Evolutionary conservation across 2,113 vertebrate genomes (phyloP).

Genomic region (Syngnathus scovelli): DNA sequence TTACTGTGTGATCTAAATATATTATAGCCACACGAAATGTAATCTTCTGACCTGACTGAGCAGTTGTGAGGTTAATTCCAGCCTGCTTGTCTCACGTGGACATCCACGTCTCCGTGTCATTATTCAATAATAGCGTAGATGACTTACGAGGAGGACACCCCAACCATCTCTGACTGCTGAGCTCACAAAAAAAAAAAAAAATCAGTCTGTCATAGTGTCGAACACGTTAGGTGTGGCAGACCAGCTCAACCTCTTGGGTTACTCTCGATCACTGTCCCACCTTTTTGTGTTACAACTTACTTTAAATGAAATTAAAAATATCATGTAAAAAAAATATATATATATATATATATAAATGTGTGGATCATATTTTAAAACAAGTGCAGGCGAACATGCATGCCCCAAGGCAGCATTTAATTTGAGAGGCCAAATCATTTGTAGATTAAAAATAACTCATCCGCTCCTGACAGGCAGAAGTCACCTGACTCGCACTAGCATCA

Average conservation of each 20-base stretch:
- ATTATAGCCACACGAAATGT: background rate
- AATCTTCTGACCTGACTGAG: background rate
- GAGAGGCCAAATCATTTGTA: background rate
- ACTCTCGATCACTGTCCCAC: conserved; percentile 24
- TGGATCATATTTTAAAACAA: too few species aligned
- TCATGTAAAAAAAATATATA: background rate
- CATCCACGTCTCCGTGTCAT: conserved; percentile 14
- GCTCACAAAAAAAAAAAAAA: background rate
- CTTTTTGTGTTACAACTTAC: background rate
- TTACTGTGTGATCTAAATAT: background rate
- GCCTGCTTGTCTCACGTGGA: conserved; percentile 4
- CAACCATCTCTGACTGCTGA: background rate
- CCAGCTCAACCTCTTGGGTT: conserved; percentile 39
- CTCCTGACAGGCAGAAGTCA: background rate
- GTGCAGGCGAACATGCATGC: background rate
- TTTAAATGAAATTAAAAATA: background rate
- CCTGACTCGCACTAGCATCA: background rate
- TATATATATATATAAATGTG: background rate
- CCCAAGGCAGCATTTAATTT: background rate
- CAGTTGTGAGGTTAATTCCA: conserved; percentile 21
- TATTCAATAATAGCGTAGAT: conserved; percentile 9
- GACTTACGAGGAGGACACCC: background rate
- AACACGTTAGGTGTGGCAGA: conserved; percentile 41
- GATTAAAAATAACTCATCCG: background rate
- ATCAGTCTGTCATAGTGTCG: background rate